Percentiles rank a stretch among this genome's conserved stretches.
Conservation (phyloP, 2,888 invertebrate species). For the Trachelus iudaicus region DNA sequence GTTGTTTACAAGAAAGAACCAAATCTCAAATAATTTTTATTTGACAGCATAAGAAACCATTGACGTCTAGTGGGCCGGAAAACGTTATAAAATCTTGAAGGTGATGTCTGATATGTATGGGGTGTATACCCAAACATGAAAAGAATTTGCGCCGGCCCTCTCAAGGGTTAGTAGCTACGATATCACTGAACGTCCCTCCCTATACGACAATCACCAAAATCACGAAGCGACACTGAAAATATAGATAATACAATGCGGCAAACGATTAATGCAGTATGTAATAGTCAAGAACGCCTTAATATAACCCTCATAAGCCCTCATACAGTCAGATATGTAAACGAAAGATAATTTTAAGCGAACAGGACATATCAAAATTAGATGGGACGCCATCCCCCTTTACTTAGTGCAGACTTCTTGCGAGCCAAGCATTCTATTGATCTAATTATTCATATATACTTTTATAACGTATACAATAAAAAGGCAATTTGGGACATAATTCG, state of each 20-base stretch:
- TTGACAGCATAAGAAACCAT: neutral
- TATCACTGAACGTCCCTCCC: neutral
- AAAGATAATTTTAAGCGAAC: neutral
- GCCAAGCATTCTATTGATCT: neutral
- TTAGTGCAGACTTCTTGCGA: neutral
- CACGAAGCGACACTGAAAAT: neutral
- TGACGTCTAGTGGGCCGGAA: neutral
- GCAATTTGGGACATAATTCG: conserved; percentile 31
- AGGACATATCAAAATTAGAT: neutral
- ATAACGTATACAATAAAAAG: conserved; percentile 20
- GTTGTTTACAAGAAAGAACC: neutral
- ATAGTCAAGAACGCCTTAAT: neutral
- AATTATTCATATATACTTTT: neutral
- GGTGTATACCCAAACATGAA: too few relatives aligned
- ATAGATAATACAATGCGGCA: neutral
- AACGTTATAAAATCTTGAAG: too few relatives aligned
- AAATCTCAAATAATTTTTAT: neutral
- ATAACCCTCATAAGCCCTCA: neutral
- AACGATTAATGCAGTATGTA: neutral
- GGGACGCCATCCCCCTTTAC: neutral
- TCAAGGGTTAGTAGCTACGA: neutral
- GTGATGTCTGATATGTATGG: too few relatives aligned
- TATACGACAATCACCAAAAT: neutral
- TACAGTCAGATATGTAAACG: neutral
- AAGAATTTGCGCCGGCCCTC: too few relatives aligned